Evolutionary conservation across 2,113 vertebrate species (phyloP).

Genomic region (Azemiops feae): DNA sequence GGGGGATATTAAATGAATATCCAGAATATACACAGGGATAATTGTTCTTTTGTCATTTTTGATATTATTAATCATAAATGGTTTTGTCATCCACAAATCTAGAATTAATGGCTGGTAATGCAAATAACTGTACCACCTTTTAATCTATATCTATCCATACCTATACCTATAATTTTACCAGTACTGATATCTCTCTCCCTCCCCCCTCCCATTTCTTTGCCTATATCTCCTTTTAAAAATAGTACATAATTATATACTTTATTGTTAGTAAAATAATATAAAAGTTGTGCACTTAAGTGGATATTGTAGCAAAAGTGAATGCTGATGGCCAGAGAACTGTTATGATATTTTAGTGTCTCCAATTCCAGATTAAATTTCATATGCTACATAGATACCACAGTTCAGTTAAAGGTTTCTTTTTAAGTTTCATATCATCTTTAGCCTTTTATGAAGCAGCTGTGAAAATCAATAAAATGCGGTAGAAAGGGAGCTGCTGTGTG

Average conservation of each 20-base stretch:
- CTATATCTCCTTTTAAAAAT: neutral
- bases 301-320: neutral
- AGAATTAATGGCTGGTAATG: neutral
- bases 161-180: neutral
- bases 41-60: neutral
- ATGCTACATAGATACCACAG: slow-evolving; percentile 24
- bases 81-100: neutral
- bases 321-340: slow-evolving; percentile 8
- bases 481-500: slow-evolving; percentile 54
- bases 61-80: neutral
- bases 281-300: slow-evolving; percentile 3
- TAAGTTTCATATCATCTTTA: slow-evolving; percentile 55
- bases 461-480: slow-evolving; percentile 70
- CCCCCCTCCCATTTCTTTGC: neutral
- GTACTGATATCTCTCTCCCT: neutral
- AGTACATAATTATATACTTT: too few relatives aligned
- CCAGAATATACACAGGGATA: neutral
- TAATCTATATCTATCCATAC: neutral
- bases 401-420: slow-evolving; percentile 54
- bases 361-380: slow-evolving; percentile 35
- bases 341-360: slow-evolving; percentile 31
- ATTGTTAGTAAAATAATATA: neutral
- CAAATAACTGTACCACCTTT: neutral
- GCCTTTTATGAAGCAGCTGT: slow-evolving; percentile 61
- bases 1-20: neutral